Percentiles rank a stretch among this genome's conserved stretches.
Evolutionary conservation across 2,797 vertebrate genomes (phyloP).

Genomic region (Clarias fuscus): DNA sequence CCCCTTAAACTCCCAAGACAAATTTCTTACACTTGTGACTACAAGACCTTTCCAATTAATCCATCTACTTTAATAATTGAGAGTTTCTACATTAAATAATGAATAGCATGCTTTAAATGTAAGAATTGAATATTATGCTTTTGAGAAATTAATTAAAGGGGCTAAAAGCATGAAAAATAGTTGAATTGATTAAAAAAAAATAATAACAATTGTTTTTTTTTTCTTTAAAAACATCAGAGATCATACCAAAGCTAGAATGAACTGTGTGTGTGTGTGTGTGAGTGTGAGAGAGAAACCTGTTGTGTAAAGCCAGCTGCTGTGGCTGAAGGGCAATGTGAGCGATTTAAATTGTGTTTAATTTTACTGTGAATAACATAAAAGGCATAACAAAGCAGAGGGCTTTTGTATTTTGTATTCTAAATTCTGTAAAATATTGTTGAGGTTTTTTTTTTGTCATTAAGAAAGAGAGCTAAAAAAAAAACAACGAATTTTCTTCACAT

Average conservation of each 20-base stretch:
- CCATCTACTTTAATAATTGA: background rate
- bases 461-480: background rate
- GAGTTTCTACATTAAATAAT: background rate
- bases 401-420: background rate
- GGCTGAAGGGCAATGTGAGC: constrained; percentile 24
- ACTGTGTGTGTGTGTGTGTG: constrained; percentile 5
- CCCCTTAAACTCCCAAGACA: constrained; percentile 3
- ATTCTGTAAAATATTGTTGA: background rate
- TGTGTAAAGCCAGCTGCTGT: constrained; percentile 30
- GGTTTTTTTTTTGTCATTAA: background rate
- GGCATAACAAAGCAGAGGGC: background rate
- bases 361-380: background rate
- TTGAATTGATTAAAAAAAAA: background rate
- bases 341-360: background rate
- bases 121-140: background rate
- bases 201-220: background rate
- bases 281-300: constrained; percentile 30
- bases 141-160: background rate
- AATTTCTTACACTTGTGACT: background rate
- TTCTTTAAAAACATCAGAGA: background rate
- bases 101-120: background rate
- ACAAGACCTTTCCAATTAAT: background rate
- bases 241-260: constrained; percentile 8
- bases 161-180: background rate
- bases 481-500: background rate